Evolutionary conservation across 2,797 vertebrate genomes (phyloP).

Genomic region (Leuciscus waleckii): DNA sequence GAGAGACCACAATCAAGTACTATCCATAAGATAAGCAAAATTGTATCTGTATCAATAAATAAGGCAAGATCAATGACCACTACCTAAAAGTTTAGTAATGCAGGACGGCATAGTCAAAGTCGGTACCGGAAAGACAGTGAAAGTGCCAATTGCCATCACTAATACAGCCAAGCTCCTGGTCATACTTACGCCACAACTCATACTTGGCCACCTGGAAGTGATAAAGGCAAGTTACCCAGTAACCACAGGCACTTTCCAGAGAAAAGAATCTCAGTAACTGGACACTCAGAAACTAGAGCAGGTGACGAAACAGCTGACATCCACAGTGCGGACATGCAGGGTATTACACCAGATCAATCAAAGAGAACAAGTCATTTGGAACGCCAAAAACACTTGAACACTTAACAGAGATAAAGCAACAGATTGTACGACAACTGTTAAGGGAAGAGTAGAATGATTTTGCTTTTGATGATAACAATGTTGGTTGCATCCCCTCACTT

Average conservation of each 20-base stretch:
- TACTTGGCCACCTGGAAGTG: too few species aligned
- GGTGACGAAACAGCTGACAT: background rate
- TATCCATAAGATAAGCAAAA: background rate
- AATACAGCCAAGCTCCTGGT: conserved; percentile 42
- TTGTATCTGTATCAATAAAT: conserved; percentile 4
- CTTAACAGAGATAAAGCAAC: background rate
- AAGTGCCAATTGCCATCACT: background rate
- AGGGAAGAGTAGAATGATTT: too few species aligned
- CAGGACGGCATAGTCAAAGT: conserved; percentile 24
- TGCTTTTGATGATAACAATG: too few species aligned
- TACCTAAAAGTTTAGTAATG: conserved; percentile 14
- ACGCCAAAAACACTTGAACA: background rate
- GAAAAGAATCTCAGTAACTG: background rate
- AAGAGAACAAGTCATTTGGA: conserved; percentile 7
- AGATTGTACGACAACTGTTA: too few species aligned
- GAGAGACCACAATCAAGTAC: too few species aligned
- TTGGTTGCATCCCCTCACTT: too few species aligned
- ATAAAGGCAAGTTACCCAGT: too few species aligned
- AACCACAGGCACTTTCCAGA: background rate
- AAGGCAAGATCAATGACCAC: background rate
- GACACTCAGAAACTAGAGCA: background rate
- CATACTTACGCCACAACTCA: background rate
- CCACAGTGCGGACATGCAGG: background rate
- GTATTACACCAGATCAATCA: background rate
- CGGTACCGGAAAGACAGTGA: too few species aligned